These are phyloP conservation scores for Orbicella faveolata DNA, from an alignment of 64 coral and sea anemone species.

Conservation along the genomic window DNA sequence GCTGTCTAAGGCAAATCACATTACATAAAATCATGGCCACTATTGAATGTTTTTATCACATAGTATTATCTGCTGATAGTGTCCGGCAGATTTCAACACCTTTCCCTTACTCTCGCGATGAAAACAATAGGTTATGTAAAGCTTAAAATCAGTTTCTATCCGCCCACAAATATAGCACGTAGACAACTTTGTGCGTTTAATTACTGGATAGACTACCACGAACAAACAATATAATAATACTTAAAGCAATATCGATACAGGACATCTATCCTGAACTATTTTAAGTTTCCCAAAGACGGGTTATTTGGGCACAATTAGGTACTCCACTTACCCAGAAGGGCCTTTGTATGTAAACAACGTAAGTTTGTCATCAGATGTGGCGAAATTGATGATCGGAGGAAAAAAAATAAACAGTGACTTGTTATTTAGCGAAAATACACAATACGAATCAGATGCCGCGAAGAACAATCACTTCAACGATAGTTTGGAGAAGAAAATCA, in stretches of 20 bases:
- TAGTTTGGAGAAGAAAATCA: background rate
- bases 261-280: background rate
- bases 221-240: background rate
- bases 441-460: background rate
- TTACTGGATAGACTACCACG: no score
- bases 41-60: no score
- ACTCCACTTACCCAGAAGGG: constrained; percentile 32
- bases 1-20: no score
- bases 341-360: background rate
- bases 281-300: background rate
- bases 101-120: no score
- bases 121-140: no score
- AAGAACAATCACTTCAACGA: background rate
- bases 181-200: background rate
- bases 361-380: background rate
- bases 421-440: background rate
- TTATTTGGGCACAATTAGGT: background rate
- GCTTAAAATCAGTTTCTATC: no score
- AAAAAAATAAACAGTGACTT: background rate
- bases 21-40: no score
- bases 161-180: background rate
- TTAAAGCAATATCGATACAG: background rate
- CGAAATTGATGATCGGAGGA: background rate
- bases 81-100: no score
- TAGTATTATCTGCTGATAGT: no score